Conservation (phyloP, 1,140 invertebrate species). For the Dendroctonus valens region DNA sequence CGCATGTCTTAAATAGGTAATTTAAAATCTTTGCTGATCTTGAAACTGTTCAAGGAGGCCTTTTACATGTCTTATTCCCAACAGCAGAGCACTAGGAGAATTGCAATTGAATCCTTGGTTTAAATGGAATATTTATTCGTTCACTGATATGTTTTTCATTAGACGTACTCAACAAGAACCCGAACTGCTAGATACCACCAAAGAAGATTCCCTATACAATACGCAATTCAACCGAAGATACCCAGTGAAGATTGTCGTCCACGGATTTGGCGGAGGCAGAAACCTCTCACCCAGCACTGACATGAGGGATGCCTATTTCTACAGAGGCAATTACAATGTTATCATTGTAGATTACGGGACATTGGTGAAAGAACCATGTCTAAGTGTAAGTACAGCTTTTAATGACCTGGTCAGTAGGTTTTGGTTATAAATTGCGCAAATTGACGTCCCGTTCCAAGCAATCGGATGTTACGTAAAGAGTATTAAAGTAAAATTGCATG, state of each 20-base stretch:
- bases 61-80: no score
- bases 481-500: neutral
- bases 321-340: constrained; percentile 77
- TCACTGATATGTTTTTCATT: constrained; percentile 40
- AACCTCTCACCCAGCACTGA: constrained; percentile 78
- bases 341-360: constrained; percentile 83
- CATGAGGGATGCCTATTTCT: constrained; percentile 77
- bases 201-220: constrained; percentile 65
- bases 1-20: no score
- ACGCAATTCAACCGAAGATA: constrained; percentile 71
- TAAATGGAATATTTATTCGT: no score
- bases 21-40: no score
- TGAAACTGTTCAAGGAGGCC: no score
- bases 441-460: neutral
- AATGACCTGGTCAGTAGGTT: no score
- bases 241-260: constrained; percentile 78
- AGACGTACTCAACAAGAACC: constrained; percentile 74
- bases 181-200: constrained; percentile 66
- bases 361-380: constrained; percentile 77
- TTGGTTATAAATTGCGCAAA: neutral
- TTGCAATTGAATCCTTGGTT: no score
- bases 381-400: constrained; percentile 55
- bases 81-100: no score
- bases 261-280: constrained; percentile 78
- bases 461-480: neutral